These are phyloP conservation scores for Lota lota DNA, from an alignment of 2,113 vertebrate species.

Conservation along the genomic window DNA sequence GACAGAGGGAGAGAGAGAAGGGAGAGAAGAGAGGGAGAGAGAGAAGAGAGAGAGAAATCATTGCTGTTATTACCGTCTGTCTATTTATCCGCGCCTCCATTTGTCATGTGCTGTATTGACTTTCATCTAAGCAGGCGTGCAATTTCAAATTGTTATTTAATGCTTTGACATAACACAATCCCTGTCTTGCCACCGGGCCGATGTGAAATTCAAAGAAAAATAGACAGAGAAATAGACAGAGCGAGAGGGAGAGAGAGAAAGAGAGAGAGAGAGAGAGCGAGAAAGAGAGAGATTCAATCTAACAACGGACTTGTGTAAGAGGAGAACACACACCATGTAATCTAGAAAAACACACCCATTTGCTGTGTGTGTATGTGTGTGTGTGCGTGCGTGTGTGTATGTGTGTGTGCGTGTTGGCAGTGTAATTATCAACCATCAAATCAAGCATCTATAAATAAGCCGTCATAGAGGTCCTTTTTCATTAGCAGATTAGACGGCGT, in stretches of 20 bases:
- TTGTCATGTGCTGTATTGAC: no score
- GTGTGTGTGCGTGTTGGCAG: neutral
- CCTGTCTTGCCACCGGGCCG: no score
- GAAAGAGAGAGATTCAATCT: constrained; percentile 22
- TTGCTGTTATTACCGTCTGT: no score
- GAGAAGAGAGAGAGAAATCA: no score
- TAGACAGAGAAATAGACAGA: neutral
- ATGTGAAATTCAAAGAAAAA: no score
- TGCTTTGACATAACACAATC: no score
- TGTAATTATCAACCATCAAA: constrained; percentile 39
- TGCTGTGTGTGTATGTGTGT: neutral
- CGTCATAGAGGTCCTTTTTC: constrained; percentile 11
- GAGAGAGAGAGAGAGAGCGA: neutral
- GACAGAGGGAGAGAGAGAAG: no score
- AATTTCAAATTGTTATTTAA: no score
- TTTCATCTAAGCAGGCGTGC: no score
- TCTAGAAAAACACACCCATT: constrained; percentile 17
- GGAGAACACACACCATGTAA: constrained; percentile 5
- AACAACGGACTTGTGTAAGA: neutral
- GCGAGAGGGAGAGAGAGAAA: constrained; percentile 7
- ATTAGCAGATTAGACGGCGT: constrained; percentile 17
- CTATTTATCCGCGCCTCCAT: no score
- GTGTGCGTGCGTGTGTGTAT: neutral
- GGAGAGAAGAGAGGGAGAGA: constrained; percentile 1
- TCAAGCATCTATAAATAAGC: constrained; percentile 19